Conservation (phyloP, 2,797 vertebrate species). For the Channallabes apus region DNA sequence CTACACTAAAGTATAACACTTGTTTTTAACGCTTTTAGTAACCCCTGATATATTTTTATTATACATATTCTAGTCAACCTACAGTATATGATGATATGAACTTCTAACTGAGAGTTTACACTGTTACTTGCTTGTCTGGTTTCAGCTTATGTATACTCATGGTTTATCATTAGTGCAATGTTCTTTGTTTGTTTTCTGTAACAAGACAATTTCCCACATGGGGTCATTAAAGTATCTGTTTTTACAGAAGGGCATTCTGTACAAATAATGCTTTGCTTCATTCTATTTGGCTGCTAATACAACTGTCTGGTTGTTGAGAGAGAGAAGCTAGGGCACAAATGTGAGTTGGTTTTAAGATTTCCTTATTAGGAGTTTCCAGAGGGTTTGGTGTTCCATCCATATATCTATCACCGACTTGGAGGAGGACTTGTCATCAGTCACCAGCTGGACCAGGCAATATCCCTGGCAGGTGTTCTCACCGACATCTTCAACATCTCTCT, state of each 20-base stretch:
- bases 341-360: background rate
- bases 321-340: background rate
- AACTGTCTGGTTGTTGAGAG: background rate
- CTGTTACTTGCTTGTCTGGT: background rate
- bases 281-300: background rate
- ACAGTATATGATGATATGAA: background rate
- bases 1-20: too few relatives aligned
- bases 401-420: background rate
- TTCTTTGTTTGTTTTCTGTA: slow-evolving; percentile 20
- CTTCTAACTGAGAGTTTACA: background rate
- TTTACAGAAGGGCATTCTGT: background rate
- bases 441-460: too few relatives aligned
- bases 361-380: background rate
- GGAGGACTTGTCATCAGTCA: too few relatives aligned
- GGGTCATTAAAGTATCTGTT: slow-evolving; percentile 35
- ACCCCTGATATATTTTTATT: too few relatives aligned
- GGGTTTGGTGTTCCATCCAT: background rate
- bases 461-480: too few relatives aligned
- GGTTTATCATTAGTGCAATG: background rate
- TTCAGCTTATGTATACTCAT: background rate
- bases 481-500: too few relatives aligned
- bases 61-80: too few relatives aligned
- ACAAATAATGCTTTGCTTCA: background rate
- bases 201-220: slow-evolving; percentile 35
- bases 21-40: too few relatives aligned